Evolutionary conservation across 2,113 vertebrate species (phyloP), one percentile per base, ranked within the genome.

Genomic region (Nanorana parkeri): DNA sequence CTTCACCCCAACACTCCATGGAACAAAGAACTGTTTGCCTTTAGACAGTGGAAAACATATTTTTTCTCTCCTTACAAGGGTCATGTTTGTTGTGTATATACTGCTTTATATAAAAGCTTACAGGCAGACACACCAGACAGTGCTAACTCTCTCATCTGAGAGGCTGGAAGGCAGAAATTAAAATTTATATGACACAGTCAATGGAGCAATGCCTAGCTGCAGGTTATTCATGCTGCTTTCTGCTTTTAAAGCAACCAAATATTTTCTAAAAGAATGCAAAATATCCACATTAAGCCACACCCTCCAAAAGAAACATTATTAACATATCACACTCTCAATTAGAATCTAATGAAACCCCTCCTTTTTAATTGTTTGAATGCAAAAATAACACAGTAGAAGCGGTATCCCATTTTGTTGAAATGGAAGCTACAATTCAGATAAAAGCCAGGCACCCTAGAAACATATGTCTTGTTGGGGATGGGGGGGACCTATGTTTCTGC

Each of bases 161-260:
- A 36, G 28, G 55, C 55, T 41, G 16, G 15, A 17, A 60, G 51
- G 56, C 20, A 41, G 29, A 58, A 21, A 23, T 5, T 41, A 17
- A 32, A 17, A 41, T 61, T 61, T 61, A 36, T 29, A n/a, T 7
- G 13, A 36, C 28, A 74, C 58, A 41, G 29, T 16, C 17, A 17
- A n/a, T 17, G 13, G 1, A 28, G 11, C 55, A 60, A n/a, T 13
- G 2, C 60, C 29, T 75, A 7, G 54, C 72, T 36, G 29, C 28
- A 23, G 72, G 29, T 36, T 61, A 55, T 74, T 74, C 60, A 17
- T 72, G 26, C n/a, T 15, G 55, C 23, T 24, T 72, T 72, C 17
- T 3, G 26, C 17, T 60, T 75, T 41, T 16, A 17, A 61, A 41
- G 41, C 55, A 75, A 24, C 17, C 5, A 75, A 58, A 60, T 47